A percentile compares a stretch with the other conserved stretches of the same genome.
Evolutionary conservation across 2,797 vertebrate species (phyloP).

Genomic region (Florisuga fusca): DNA sequence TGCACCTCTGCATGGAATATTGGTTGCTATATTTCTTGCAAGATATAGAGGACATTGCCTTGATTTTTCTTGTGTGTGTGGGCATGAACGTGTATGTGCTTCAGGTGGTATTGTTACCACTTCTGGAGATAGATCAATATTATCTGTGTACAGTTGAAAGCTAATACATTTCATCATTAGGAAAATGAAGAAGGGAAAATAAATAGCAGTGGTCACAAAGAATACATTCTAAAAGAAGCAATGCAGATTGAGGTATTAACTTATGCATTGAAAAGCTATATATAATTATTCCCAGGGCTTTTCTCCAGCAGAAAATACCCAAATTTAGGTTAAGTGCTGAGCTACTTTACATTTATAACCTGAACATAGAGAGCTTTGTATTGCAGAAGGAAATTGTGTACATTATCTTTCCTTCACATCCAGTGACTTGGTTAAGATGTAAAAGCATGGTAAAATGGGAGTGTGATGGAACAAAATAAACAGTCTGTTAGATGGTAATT

Average conservation of each 20-base stretch:
- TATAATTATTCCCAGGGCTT: not conserved
- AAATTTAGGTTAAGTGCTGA: not conserved
- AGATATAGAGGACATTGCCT: constrained; percentile 48
- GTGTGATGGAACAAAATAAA: not conserved
- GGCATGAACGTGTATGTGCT: not conserved
- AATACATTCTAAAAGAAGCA: not conserved
- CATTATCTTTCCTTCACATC: not conserved
- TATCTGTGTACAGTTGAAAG: not conserved
- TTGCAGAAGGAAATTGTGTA: not conserved
- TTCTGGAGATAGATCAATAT: not conserved
- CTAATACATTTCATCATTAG: not conserved
- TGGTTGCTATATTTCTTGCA: constrained; percentile 68
- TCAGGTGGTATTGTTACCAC: not conserved
- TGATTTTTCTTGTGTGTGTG: not conserved
- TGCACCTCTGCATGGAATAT: constrained; percentile 66
- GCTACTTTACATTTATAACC: constrained; percentile 23
- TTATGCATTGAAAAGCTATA: not conserved
- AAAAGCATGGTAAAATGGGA: not conserved
- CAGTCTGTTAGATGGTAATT: not conserved
- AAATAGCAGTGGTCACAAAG: not conserved
- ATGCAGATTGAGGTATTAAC: not conserved
- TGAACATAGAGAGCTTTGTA: not conserved
- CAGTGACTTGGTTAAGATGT: not conserved
- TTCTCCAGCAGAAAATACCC: not conserved
- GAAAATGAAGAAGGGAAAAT: not conserved